A percentile compares a stretch with the other conserved stretches of the same genome.
Evolutionary conservation across 2,797 vertebrate species (phyloP).

Genomic region (Amphiprion clarkii): DNA sequence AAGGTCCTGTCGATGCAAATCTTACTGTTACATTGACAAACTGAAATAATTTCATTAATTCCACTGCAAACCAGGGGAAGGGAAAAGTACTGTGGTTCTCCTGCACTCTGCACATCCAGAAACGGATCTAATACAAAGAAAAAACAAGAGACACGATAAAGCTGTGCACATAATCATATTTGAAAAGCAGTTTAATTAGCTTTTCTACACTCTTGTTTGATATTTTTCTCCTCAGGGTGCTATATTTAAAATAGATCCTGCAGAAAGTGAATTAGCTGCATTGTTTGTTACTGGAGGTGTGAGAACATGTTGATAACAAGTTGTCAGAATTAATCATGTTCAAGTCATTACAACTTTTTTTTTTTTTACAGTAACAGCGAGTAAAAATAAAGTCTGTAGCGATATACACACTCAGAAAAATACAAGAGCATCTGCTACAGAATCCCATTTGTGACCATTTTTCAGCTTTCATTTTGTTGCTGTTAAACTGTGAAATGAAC

Average conservation of each 20-base stretch:
- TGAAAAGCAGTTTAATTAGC: neutral
- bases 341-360: neutral
- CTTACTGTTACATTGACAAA: constrained; percentile 56
- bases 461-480: neutral
- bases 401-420: too few relatives aligned
- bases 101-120: neutral
- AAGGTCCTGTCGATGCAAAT: constrained; percentile 69
- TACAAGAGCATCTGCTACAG: too few relatives aligned
- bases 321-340: neutral
- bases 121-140: neutral
- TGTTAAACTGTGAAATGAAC: neutral
- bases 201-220: neutral
- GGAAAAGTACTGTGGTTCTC: constrained; percentile 11
- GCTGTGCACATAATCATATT: neutral
- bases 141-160: constrained; percentile 3
- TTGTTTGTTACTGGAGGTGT: neutral
- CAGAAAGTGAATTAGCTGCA: neutral
- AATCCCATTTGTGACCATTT: too few relatives aligned
- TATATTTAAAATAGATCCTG: constrained; percentile 6
- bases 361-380: neutral
- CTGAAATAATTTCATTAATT: constrained; percentile 64
- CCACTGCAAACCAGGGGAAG: constrained; percentile 10
- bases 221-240: neutral
- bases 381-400: neutral
- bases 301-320: neutral